Base-by-base conservation (phyloP, 2,888 invertebrate species). In the Eilema depressum region DNA sequence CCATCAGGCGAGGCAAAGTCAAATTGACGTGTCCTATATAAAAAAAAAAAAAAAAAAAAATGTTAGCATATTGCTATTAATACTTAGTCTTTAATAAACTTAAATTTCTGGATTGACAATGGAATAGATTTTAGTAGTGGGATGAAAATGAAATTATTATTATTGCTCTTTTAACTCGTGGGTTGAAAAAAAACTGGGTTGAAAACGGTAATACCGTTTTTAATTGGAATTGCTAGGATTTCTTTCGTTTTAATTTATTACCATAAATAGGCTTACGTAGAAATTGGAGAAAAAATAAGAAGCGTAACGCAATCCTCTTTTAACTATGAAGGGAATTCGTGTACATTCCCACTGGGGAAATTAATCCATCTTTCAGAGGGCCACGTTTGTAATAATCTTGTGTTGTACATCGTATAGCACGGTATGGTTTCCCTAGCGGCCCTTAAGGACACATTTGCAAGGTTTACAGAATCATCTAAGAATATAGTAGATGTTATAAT, bases 271-370 rank as follows among this genome's bases (percentile, higher is more conserved):
- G 53, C 53, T n/a, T 53, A 53, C n/a, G n/a, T n/a, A n/a, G n/a
- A 53, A 53, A 56, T 53, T 65, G 3, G n/a, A 56, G 56, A 56
- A 56, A 65, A 56, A 25, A 56, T 56, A 64, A 47, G n/a, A 53
- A 8, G n/a, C n/a, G 53, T n/a, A 53, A 8, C 20, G 53, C n/a
- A 53, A 53, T 53, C 53, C 53, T 53, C n/a, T 53, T 53, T 53
- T 53, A 53, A 53, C 53, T 53, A n/a, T n/a, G 53, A n/a, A 53
- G 53, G 53, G 53, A 53, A 53, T 20, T 53, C 53, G 5, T 10
- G n/a, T 53, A 10, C 53, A 53, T 10, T n/a, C 53, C 53, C 53
- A 53, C 53, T n/a, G n/a, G 53, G 53, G 53, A 53, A 53, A 53
- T 53, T 53, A 53, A 53, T 53, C n/a, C 53, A n/a, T 53, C 53